Percentiles rank a stretch among this genome's conserved stretches.
phyloP scores from a whole-genome alignment of 2,113 vertebrate genomes.

The Elaphurus davidianus region DNA sequence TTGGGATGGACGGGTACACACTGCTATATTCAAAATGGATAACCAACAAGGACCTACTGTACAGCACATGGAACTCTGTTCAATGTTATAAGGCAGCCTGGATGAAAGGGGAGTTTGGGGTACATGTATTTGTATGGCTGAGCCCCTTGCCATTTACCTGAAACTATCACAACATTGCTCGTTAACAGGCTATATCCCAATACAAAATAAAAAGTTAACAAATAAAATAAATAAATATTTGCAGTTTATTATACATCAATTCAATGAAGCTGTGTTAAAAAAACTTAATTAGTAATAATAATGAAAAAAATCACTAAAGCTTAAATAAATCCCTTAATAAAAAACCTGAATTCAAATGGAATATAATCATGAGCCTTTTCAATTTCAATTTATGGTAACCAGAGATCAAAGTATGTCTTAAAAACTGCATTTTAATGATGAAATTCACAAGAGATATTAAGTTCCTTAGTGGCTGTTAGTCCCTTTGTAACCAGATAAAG shows the following conservation, averaged over 20 bases:
- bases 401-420: neutral
- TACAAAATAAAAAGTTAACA: neutral
- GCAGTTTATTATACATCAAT: neutral
- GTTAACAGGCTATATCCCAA: neutral
- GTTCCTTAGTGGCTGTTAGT: neutral
- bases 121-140: neutral
- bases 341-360: neutral
- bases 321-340: slow-evolving; percentile 11
- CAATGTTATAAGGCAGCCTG: neutral
- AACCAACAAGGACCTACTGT: neutral
- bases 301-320: neutral
- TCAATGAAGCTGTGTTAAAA: neutral
- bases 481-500: neutral
- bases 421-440: neutral
- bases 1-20: neutral
- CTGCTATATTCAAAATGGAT: neutral
- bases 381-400: neutral
- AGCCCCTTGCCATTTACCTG: neutral
- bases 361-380: neutral
- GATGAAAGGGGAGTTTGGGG: neutral
- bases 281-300: neutral
- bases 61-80: neutral
- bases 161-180: neutral
- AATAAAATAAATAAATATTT: neutral
- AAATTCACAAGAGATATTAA: neutral